phyloP scores from a whole-genome alignment of 2,797 vertebrate genomes.

The Eutrigla gurnardus region DNA sequence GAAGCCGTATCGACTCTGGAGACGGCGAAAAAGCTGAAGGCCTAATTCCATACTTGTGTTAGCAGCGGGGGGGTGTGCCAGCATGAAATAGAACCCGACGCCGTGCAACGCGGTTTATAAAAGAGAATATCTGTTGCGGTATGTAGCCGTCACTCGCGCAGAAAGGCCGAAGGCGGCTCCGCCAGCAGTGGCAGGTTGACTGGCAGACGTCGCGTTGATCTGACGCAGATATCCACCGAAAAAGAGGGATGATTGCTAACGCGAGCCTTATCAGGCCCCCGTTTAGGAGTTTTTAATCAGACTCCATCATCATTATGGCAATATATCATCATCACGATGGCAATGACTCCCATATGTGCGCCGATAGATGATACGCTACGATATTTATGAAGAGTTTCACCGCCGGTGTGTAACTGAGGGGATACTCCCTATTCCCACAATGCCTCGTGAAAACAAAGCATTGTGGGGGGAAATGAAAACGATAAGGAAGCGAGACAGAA shows the following conservation, averaged over 20 bases:
- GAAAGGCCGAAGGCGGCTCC: slow-evolving; percentile 59
- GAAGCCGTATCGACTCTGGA: slow-evolving; percentile 63
- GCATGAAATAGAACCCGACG: slow-evolving; percentile 76
- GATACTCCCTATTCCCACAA: slow-evolving; percentile 16
- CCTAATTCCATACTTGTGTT: slow-evolving; percentile 70
- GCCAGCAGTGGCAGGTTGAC: slow-evolving; percentile 55
- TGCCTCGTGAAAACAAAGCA: slow-evolving; percentile 17
- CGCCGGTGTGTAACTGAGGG: slow-evolving; percentile 9
- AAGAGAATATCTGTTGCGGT: slow-evolving; percentile 73
- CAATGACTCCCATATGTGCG: slow-evolving; percentile 71
- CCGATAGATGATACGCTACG: slow-evolving; percentile 55
- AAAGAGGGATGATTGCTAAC: slow-evolving; percentile 42
- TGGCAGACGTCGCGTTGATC: slow-evolving; percentile 63
- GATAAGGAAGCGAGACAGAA: slow-evolving; percentile 3
- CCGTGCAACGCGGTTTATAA: slow-evolving; percentile 62
- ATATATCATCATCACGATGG: slow-evolving; percentile 53
- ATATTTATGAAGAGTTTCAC: slow-evolving; percentile 47
- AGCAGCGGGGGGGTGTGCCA: slow-evolving; percentile 57
- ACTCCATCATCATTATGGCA: slow-evolving; percentile 54
- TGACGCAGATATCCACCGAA: slow-evolving; percentile 53
- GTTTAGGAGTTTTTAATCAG: slow-evolving; percentile 60
- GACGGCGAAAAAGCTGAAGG: slow-evolving; percentile 58
- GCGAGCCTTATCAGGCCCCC: slow-evolving; percentile 60
- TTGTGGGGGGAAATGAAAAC: slow-evolving; percentile 17
- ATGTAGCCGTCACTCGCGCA: slow-evolving; percentile 73